Conservation (phyloP, 2,888 invertebrate genomes). For the Hololepta plana region DNA sequence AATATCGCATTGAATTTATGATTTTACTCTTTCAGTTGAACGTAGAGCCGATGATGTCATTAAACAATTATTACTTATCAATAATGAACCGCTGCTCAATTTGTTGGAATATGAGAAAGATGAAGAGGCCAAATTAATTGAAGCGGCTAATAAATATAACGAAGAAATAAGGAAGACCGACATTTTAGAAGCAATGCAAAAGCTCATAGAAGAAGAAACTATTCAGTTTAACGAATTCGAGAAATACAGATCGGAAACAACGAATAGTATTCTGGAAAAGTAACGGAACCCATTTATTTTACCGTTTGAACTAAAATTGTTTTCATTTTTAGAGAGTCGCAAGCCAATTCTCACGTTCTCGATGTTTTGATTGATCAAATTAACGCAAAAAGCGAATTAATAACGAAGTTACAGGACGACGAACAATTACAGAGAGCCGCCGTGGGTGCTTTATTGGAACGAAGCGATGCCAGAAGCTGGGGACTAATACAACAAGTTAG, state of each 20-base stretch:
- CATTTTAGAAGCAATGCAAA: slow-evolving; percentile 52
- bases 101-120: slow-evolving; percentile 45
- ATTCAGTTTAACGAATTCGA: slow-evolving; percentile 43
- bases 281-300: slow-evolving; percentile 20
- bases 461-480: slow-evolving; percentile 58
- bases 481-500: slow-evolving; percentile 57
- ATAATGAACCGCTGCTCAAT: slow-evolving; percentile 41
- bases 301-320: slow-evolving; percentile 1
- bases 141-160: slow-evolving; percentile 37
- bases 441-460: slow-evolving; percentile 50
- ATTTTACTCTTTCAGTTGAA: slow-evolving; percentile 30
- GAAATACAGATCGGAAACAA: slow-evolving; percentile 32
- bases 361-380: slow-evolving; percentile 43
- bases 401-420: slow-evolving; percentile 44
- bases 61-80: slow-evolving; percentile 41
- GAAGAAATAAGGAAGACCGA: slow-evolving; percentile 44
- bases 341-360: slow-evolving; percentile 38
- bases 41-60: slow-evolving; percentile 43
- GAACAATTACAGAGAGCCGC: slow-evolving; percentile 55
- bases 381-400: slow-evolving; percentile 37
- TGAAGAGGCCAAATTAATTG: slow-evolving; percentile 46
- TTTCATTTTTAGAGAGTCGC: slow-evolving; percentile 32
- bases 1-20: slow-evolving; percentile 2
- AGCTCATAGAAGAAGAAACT: slow-evolving; percentile 46
- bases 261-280: slow-evolving; percentile 44